Percentiles rank a stretch among this genome's conserved stretches.
These are phyloP conservation scores for Tromatobia lineatoria DNA, from an alignment of 2,888 invertebrate genomes.

Conservation along the genomic window DNA sequence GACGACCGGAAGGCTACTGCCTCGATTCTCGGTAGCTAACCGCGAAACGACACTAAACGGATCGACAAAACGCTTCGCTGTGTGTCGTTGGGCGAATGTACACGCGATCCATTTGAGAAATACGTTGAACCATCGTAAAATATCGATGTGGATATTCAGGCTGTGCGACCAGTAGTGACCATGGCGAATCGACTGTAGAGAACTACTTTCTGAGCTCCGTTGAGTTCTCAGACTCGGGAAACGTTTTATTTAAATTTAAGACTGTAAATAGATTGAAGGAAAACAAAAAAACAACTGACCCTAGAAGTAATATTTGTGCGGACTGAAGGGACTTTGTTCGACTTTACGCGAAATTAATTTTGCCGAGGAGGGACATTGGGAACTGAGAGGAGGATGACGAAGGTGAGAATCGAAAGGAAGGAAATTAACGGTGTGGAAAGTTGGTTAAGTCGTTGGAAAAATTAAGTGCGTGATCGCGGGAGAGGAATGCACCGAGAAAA, in stretches of 20 bases:
- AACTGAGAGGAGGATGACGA: conserved; percentile 60
- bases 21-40: conserved; percentile 1
- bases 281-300: conserved; percentile 7
- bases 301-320: conserved; percentile 42
- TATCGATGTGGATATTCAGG: conserved; percentile 36
- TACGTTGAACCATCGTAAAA: conserved; percentile 15
- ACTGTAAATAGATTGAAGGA: conserved; percentile 59
- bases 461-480: conserved; percentile 11
- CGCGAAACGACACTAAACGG: conserved; percentile 46
- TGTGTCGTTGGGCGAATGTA: conserved; percentile 37
- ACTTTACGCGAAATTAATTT: conserved; percentile 57
- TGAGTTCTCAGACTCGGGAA: conserved; percentile 29
- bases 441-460: background rate
- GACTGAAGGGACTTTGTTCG: conserved; percentile 36
- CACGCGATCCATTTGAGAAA: background rate
- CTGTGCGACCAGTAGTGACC: conserved; percentile 31
- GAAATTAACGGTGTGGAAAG: background rate
- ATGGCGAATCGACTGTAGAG: conserved; percentile 29
- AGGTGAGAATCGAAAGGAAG: background rate
- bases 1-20: conserved; percentile 32
- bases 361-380: conserved; percentile 67
- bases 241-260: conserved; percentile 40
- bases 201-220: conserved; percentile 28
- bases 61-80: conserved; percentile 56
- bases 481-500: background rate